Base-by-base conservation (phyloP, 2,113 vertebrate species). In the Scomber japonicus region DNA sequence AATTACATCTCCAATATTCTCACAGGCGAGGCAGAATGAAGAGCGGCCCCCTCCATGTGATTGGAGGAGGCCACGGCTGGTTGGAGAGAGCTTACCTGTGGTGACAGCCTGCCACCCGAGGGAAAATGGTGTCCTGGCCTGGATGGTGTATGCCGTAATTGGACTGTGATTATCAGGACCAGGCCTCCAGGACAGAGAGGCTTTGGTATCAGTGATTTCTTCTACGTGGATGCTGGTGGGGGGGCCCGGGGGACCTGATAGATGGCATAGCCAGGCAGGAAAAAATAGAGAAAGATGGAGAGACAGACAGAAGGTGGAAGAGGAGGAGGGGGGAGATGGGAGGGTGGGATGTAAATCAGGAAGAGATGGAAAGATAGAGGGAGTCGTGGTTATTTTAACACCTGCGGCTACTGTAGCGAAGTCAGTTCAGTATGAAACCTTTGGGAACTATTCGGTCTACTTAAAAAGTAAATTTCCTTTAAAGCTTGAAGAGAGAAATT, bases 151-250 rank as follows among this genome's bases (percentile, higher is more conserved):
- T 85, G 95, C 96, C 1, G 96, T 99, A 91, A 99, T 95, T 75
- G 98, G 98, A 94, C 98, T 99, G 93, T 97, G 98, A 95, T 99
- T 99, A 95, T 99, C 97, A 21, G 96, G 95, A 80, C 97, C 98
- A 0, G 97, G 96, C 85, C 96, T 96, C 98, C 98, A 99, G 92
- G 98, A 99, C 59, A 99, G 95, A 93, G 97, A 96, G 11, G 97
- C 98, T 0, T 97, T 99, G 81, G 92, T 97, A 82, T 98, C 97
- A 1, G 97, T 97, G 88, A 99, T 97, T 89, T 97, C 98, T 24
- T 99, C 97, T 62, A 99, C 95, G 30, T 95, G 96, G 92, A 99
- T 96, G 21, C 94, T 96, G 88, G 97, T 96, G 6, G 98, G 98
- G 2, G 97, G 97, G 0, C 97, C 96, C 0, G 98, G 98, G 75